Conservation (phyloP, 2,888 invertebrate genomes). For the Artemia sp. region DNA sequence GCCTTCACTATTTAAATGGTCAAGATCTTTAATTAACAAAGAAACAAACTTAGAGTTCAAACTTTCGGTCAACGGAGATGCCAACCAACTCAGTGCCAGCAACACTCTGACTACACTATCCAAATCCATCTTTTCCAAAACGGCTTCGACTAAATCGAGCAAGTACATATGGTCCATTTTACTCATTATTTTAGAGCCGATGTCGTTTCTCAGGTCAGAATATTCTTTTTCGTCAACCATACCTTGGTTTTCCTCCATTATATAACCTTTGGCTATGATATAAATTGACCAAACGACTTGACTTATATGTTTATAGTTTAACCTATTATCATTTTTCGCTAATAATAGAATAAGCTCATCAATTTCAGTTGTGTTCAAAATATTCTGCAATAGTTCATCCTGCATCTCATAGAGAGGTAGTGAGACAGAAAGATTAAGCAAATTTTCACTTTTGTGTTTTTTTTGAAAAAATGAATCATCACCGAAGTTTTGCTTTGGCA, state of each 20-base stretch:
- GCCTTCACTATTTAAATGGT: neutral
- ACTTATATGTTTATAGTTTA: slow-evolving; percentile 3
- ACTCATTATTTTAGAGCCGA: neutral
- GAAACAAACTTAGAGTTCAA: neutral
- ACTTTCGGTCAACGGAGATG: neutral
- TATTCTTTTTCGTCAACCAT: neutral
- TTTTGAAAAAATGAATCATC: too few relatives aligned
- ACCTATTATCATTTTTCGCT: neutral
- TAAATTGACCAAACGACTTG: slow-evolving; percentile 4
- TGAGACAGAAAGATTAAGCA: too few relatives aligned
- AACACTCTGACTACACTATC: neutral
- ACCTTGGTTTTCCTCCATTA: neutral
- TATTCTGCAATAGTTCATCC: neutral
- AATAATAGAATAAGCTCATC: neutral
- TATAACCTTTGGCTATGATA: neutral
- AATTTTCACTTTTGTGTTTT: too few relatives aligned
- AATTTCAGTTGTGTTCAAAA: neutral
- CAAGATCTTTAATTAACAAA: neutral
- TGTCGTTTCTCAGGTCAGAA: neutral
- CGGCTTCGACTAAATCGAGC: neutral
- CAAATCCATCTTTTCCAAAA: neutral
- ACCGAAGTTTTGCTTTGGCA: too few relatives aligned
- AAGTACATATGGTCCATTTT: neutral
- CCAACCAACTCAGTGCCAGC: slow-evolving; percentile 2
- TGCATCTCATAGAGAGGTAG: neutral